Conservation (phyloP, 2,113 vertebrate genomes). For the Hymenochirus boettgeri region DNA sequence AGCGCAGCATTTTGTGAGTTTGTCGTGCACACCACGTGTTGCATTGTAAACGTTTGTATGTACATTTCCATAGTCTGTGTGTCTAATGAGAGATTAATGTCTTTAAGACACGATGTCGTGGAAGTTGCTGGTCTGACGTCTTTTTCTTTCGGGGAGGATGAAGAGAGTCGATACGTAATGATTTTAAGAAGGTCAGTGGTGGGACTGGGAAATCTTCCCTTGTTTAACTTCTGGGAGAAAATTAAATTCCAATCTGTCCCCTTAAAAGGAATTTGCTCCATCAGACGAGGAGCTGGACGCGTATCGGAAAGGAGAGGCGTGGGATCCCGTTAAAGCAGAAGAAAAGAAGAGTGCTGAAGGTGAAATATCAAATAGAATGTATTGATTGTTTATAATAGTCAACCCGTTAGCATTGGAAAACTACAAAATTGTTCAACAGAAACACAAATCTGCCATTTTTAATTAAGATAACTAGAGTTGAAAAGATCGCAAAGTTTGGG, state of each 20-base stretch:
- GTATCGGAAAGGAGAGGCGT: slow-evolving; percentile 81
- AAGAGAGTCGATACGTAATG: slow-evolving; percentile 85
- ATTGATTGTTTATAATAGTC: too few relatives aligned
- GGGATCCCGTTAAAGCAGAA: slow-evolving; percentile 77
- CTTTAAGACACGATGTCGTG: slow-evolving; percentile 77
- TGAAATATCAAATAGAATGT: too few relatives aligned
- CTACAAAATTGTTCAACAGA: too few relatives aligned
- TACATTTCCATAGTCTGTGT: neutral
- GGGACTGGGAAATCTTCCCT: neutral
- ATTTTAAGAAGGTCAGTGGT: slow-evolving; percentile 81
- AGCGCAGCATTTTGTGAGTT: slow-evolving; percentile 84
- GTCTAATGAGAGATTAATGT: neutral
- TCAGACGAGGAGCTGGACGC: slow-evolving; percentile 86
- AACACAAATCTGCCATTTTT: too few relatives aligned
- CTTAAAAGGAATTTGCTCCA: slow-evolving; percentile 83
- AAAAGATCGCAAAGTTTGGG: too few relatives aligned
- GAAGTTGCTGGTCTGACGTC: slow-evolving; percentile 85
- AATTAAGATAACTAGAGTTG: too few relatives aligned
- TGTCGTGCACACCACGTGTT: neutral
- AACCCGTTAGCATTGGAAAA: too few relatives aligned
- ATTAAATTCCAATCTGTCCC: neutral
- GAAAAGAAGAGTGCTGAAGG: slow-evolving; percentile 76
- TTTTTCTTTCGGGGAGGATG: slow-evolving; percentile 85
- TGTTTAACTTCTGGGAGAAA: neutral
- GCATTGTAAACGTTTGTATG: neutral